Evolutionary conservation across 2,113 vertebrate species (phyloP).

Genomic region (Ciconia stormi): DNA sequence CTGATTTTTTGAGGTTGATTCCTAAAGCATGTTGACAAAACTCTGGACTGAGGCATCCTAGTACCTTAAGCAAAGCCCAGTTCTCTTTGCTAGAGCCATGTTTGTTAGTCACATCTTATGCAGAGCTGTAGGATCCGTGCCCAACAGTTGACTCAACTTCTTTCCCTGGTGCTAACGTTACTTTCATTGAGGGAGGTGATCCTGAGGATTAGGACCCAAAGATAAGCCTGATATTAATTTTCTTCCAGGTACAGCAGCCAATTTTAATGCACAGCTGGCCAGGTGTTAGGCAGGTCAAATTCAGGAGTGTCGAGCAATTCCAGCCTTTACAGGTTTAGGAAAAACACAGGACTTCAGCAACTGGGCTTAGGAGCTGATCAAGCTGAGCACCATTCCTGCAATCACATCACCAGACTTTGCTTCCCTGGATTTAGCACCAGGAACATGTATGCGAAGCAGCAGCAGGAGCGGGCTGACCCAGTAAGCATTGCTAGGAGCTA

Average conservation of each 20-base stretch:
- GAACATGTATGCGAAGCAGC: neutral
- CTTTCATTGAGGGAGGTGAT: neutral
- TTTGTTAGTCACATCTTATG: neutral
- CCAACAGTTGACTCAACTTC: neutral
- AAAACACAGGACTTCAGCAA: neutral
- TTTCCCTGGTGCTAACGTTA: neutral
- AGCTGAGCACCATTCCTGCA: neutral
- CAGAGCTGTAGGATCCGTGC: neutral
- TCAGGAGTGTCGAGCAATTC: neutral
- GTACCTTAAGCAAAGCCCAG: neutral
- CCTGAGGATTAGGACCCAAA: neutral
- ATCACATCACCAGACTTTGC: neutral
- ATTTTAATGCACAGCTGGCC: neutral
- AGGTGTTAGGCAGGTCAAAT: neutral
- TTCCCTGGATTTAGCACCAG: conserved; percentile 1
- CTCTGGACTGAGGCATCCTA: neutral
- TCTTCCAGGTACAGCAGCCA: neutral
- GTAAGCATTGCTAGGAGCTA: neutral
- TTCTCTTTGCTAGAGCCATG: neutral
- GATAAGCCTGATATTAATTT: neutral
- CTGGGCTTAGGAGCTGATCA: neutral
- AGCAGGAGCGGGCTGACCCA: neutral
- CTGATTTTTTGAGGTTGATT: neutral
- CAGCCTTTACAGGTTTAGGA: neutral
- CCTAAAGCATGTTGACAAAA: neutral